Percentiles rank a stretch among this genome's conserved stretches.
Evolutionary conservation across 1,140 invertebrate species (phyloP).

Genomic region (Galleria mellonella): DNA sequence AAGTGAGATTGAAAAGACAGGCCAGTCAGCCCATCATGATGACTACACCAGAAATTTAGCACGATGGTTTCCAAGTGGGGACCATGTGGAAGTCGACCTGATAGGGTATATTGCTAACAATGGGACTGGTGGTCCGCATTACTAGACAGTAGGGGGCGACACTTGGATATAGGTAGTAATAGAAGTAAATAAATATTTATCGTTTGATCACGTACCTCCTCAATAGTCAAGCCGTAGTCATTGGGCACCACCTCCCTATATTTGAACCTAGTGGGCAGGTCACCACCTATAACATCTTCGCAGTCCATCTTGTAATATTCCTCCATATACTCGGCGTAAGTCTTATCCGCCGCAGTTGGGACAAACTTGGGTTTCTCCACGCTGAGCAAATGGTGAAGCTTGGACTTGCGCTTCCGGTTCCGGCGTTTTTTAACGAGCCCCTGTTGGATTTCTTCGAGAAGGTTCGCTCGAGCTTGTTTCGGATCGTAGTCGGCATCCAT

Average conservation of each 20-base stretch:
- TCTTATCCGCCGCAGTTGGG: slow-evolving; percentile 80
- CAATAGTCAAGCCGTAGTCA: slow-evolving; percentile 91
- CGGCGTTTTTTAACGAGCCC: slow-evolving; percentile 76
- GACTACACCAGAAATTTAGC: too few species aligned
- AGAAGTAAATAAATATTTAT: too few species aligned
- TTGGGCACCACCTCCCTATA: slow-evolving; percentile 93
- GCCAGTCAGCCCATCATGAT: too few species aligned
- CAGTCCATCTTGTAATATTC: slow-evolving; percentile 96
- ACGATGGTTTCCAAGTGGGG: too few species aligned
- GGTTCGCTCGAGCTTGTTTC: slow-evolving; percentile 58
- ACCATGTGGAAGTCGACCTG: too few species aligned
- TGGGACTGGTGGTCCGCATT: too few species aligned
- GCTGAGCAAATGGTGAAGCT: slow-evolving; percentile 82
- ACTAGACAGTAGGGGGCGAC: too few species aligned
- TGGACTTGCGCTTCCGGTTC: slow-evolving; percentile 78
- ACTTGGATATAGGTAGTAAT: too few species aligned
- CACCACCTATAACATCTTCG: slow-evolving; percentile 94
- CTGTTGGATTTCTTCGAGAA: slow-evolving; percentile 77
- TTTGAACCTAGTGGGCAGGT: slow-evolving; percentile 93
- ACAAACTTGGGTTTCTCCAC: slow-evolving; percentile 89
- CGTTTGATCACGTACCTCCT: slow-evolving; percentile 86
- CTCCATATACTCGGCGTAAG: slow-evolving; percentile 92
- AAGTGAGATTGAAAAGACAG: too few species aligned
- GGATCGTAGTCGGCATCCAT: slow-evolving; percentile 93
- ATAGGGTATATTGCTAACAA: too few species aligned